phyloP scores from a whole-genome alignment of 2,888 invertebrate species.

The Brachyptera putata region DNA sequence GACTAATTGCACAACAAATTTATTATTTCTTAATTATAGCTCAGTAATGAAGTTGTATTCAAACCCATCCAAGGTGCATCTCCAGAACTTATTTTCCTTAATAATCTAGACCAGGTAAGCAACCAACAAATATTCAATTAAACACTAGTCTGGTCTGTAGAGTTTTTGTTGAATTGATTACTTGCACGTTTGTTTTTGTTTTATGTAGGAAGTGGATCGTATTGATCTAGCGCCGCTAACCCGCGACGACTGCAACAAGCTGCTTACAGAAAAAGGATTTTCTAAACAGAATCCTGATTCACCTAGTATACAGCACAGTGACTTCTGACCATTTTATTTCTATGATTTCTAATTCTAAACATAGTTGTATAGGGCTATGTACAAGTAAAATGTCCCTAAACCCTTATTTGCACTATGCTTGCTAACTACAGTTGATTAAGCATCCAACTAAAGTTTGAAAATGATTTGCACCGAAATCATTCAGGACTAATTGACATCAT shows the following conservation, averaged over 20 bases:
- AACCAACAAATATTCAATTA: too few relatives aligned
- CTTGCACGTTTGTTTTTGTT: conserved; percentile 11
- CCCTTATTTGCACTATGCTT: too few relatives aligned
- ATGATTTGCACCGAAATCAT: too few relatives aligned
- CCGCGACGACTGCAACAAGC: conserved; percentile 62
- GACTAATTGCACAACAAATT: background rate
- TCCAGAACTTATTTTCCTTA: conserved; percentile 60
- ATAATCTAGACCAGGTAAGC: conserved; percentile 48
- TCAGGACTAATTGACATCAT: too few relatives aligned
- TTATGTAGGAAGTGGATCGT: conserved; percentile 52
- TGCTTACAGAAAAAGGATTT: conserved; percentile 59
- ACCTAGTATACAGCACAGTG: conserved; percentile 18
- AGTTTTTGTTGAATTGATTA: background rate
- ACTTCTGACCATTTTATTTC: too few relatives aligned
- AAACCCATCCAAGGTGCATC: conserved; percentile 62
- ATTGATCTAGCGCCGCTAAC: conserved; percentile 51
- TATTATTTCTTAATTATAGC: conserved; percentile 28
- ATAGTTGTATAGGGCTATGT: too few relatives aligned
- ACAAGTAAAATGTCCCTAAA: too few relatives aligned
- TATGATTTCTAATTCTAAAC: too few relatives aligned
- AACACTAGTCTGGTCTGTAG: too few relatives aligned
- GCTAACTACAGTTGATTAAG: too few relatives aligned
- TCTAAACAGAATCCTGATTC: conserved; percentile 40
- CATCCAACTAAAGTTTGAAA: too few relatives aligned
- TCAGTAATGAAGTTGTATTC: conserved; percentile 53